Evolutionary conservation across 2,888 invertebrate genomes (phyloP).

Genomic region (Euclidia mi): DNA sequence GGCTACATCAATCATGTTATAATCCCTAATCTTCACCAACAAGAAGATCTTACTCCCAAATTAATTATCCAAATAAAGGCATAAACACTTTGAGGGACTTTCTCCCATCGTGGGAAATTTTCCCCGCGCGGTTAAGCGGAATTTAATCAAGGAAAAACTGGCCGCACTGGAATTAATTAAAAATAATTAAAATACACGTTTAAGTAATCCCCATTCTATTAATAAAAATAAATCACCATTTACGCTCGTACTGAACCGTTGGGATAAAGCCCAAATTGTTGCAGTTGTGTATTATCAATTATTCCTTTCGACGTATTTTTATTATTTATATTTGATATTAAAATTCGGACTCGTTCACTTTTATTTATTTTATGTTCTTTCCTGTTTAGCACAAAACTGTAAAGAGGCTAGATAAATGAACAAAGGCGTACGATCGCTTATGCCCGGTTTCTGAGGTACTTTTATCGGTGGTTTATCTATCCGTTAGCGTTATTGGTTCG

Average conservation of each 20-base stretch:
- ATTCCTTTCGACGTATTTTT: conserved; percentile 11
- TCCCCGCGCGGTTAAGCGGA: conserved; percentile 34
- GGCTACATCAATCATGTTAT: conserved; percentile 21
- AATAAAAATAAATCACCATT: conserved; percentile 33
- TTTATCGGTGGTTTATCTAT: too few relatives aligned
- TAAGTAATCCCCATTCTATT: conserved; percentile 32
- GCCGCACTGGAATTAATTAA: conserved; percentile 51
- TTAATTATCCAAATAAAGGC: conserved; percentile 18
- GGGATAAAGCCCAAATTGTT: conserved; percentile 13
- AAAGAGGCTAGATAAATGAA: too few relatives aligned
- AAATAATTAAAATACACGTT: conserved; percentile 50
- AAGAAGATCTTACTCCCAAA: conserved; percentile 7
- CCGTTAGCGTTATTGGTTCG: too few relatives aligned
- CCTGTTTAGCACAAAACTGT: too few relatives aligned
- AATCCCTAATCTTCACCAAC: conserved; percentile 15
- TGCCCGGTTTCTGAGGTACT: too few relatives aligned
- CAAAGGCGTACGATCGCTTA: too few relatives aligned
- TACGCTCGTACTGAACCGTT: conserved; percentile 20
- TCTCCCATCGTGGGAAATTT: conserved; percentile 3
- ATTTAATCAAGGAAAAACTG: conserved; percentile 60
- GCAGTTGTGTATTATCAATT: conserved; percentile 21
- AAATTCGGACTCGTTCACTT: not conserved
- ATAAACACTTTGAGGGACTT: conserved; percentile 12
- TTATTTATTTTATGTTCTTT: not conserved
- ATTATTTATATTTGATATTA: too few relatives aligned